A percentile compares a stretch with the other conserved stretches of the same genome.
These are phyloP conservation scores for Pipistrellus nathusii DNA, from an alignment of 2,797 vertebrate genomes.

Conservation along the genomic window DNA sequence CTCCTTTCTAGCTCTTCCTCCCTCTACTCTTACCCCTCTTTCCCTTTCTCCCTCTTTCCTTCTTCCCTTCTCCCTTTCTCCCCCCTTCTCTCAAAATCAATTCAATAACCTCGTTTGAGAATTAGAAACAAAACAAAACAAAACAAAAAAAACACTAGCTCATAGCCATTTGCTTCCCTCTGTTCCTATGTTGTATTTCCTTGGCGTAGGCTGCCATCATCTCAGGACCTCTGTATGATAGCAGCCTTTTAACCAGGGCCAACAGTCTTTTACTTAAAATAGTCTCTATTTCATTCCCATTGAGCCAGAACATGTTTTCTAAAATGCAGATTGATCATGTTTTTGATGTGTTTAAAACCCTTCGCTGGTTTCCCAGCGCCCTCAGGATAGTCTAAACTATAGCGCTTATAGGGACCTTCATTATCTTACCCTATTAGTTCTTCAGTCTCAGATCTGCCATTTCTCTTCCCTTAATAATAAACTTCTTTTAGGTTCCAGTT, in stretches of 20 bases:
- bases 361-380: not conserved
- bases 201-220: not conserved
- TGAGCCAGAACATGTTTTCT: constrained; percentile 35
- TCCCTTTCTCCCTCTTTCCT: too few relatives aligned
- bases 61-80: too few relatives aligned
- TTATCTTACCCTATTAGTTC: not conserved
- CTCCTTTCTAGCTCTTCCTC: too few relatives aligned
- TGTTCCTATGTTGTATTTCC: not conserved
- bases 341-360: not conserved
- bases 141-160: not conserved
- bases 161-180: not conserved
- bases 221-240: not conserved
- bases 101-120: not conserved
- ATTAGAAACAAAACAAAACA: not conserved
- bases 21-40: too few relatives aligned
- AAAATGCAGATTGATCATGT: not conserved
- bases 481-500: constrained; percentile 31
- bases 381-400: not conserved
- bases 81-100: not conserved
- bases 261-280: not conserved
- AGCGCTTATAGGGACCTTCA: not conserved
- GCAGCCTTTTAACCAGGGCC: not conserved
- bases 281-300: constrained; percentile 17
- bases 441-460: constrained; percentile 2
- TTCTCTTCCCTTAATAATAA: constrained; percentile 1